phyloP scores from a whole-genome alignment of 2,888 invertebrate genomes.

The Tenodera sinensis region DNA sequence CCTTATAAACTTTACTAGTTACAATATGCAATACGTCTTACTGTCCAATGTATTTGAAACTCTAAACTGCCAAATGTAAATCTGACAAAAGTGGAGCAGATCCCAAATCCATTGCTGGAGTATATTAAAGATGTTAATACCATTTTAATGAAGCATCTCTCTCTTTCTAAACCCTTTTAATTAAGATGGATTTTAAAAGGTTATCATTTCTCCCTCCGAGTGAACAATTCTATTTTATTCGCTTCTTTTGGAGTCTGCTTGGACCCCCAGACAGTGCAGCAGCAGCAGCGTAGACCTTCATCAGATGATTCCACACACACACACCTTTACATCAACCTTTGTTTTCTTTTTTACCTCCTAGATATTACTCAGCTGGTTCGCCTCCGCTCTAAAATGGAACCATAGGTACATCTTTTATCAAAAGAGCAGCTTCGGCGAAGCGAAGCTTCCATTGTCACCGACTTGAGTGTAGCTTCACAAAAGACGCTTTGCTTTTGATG shows the following conservation, averaged over 20 bases:
- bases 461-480: neutral
- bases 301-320: neutral
- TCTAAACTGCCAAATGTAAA: too few species aligned
- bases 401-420: neutral
- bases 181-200: neutral
- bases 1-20: too few species aligned
- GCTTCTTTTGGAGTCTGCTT: neutral
- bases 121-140: too few species aligned
- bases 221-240: neutral
- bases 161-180: neutral
- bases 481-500: neutral
- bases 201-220: neutral
- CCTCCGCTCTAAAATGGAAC: neutral
- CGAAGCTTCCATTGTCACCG: neutral
- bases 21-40: too few species aligned
- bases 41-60: too few species aligned
- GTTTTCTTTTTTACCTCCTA: neutral
- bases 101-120: too few species aligned
- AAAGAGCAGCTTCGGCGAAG: neutral
- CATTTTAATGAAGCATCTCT: too few species aligned
- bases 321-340: neutral
- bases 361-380: neutral
- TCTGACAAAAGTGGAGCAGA: too few species aligned
- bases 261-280: neutral
- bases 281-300: neutral